phyloP scores from a whole-genome alignment of 2,888 invertebrate genomes.

The Tachina grossa region DNA sequence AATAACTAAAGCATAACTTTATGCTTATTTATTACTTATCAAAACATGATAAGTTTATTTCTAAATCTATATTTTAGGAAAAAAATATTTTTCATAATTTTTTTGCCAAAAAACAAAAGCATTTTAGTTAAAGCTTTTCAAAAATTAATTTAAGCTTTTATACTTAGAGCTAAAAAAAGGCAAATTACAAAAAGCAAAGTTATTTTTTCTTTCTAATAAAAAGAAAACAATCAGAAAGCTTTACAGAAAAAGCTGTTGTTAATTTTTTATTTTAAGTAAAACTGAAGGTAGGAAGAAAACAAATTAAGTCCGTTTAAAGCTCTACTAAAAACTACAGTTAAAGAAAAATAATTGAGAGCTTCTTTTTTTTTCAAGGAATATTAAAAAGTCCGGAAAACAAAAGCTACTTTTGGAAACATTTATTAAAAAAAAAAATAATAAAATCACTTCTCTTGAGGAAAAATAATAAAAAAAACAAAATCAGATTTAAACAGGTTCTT shows the following conservation, averaged over 20 bases:
- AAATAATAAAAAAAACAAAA: background rate
- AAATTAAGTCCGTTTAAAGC: slow-evolving; percentile 53
- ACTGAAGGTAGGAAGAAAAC: slow-evolving; percentile 54
- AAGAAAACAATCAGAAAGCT: slow-evolving; percentile 23
- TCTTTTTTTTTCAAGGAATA: background rate
- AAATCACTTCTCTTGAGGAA: background rate
- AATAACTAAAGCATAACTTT: slow-evolving; percentile 3
- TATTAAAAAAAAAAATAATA: background rate
- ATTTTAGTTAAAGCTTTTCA: slow-evolving; percentile 77
- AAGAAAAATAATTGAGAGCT: background rate
- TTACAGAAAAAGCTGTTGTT: slow-evolving; percentile 18
- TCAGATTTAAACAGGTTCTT: slow-evolving; percentile 24
- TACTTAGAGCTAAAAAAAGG: slow-evolving; percentile 60
- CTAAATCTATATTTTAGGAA: slow-evolving; percentile 4
- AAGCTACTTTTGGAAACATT: background rate
- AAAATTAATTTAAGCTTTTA: slow-evolving; percentile 74
- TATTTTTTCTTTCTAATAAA: slow-evolving; percentile 16
- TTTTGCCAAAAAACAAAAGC: slow-evolving; percentile 65
- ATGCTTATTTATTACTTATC: background rate
- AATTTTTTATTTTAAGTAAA: slow-evolving; percentile 16
- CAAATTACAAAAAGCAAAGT: slow-evolving; percentile 66
- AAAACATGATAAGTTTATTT: background rate
- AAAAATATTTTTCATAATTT: slow-evolving; percentile 48
- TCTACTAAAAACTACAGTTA: slow-evolving; percentile 3
- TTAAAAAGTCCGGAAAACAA: background rate